A percentile compares a stretch with the other conserved stretches of the same genome.
Evolutionary conservation across 2,113 vertebrate species (phyloP).

Genomic region (Cebidichthys violaceus): DNA sequence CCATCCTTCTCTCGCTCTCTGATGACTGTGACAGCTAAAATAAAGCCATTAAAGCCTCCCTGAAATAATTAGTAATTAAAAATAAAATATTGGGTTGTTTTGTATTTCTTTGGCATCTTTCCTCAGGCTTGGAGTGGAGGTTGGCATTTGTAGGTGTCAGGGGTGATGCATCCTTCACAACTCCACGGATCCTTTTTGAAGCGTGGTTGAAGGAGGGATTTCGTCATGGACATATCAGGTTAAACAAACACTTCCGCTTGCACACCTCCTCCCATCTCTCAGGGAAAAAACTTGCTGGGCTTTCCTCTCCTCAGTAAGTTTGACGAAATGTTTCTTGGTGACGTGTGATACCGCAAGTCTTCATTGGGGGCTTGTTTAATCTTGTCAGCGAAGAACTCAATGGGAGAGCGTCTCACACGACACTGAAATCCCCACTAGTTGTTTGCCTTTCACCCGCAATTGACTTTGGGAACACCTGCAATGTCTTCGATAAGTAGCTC

Average conservation of each 20-base stretch:
- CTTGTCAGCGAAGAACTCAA: constrained; percentile 67
- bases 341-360: constrained; percentile 46
- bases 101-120: constrained; percentile 55
- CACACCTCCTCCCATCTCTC: constrained; percentile 7
- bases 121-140: constrained; percentile 51
- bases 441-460: constrained; percentile 71
- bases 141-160: constrained; percentile 63
- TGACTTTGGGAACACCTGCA: constrained; percentile 78
- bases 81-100: constrained; percentile 76
- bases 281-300: constrained; percentile 46
- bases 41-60: constrained; percentile 86
- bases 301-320: constrained; percentile 60
- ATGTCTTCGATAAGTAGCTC: constrained; percentile 77
- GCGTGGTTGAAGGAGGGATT: constrained; percentile 46
- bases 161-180: constrained; percentile 51
- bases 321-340: constrained; percentile 53
- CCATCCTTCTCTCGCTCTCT: constrained; percentile 53
- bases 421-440: constrained; percentile 69
- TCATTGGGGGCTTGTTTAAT: constrained; percentile 68
- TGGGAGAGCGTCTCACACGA: constrained; percentile 59
- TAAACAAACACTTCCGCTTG: constrained; percentile 54
- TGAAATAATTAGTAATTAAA: constrained; percentile 88
- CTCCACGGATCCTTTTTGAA: constrained; percentile 57
- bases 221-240: constrained; percentile 53
- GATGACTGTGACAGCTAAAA: constrained; percentile 87